A percentile compares a stretch with the other conserved stretches of the same genome.
phyloP scores from a whole-genome alignment of 2,888 invertebrate genomes.

The Leucania comma region DNA sequence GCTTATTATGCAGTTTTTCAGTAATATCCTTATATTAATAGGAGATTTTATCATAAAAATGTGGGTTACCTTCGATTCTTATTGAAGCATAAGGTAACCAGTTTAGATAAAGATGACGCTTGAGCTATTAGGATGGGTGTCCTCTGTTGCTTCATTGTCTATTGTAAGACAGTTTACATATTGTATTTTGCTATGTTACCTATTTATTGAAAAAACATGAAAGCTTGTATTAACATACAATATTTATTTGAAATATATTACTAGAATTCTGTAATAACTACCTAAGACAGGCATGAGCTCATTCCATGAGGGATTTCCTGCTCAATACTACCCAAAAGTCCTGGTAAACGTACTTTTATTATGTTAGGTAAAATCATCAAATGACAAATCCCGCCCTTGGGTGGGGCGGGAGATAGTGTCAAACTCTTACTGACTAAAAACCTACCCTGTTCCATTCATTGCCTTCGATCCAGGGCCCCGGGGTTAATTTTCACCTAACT shows the following conservation, averaged over 20 bases:
- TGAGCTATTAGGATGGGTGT: background rate
- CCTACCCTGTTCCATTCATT: no score
- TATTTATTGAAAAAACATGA: background rate
- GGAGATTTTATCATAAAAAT: background rate
- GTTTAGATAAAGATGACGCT: background rate
- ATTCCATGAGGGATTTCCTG: no score
- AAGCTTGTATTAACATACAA: background rate
- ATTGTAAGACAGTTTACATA: background rate
- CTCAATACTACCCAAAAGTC: background rate
- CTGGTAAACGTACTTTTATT: background rate
- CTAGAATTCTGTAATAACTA: background rate
- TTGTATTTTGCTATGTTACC: background rate
- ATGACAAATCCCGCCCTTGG: no score
- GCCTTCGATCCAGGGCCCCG: no score
- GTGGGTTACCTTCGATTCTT: background rate
- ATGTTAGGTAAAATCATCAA: no score
- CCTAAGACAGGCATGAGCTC: background rate
- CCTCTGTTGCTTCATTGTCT: background rate
- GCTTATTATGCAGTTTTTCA: constrained; percentile 25
- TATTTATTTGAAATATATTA: background rate
- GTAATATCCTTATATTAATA: background rate
- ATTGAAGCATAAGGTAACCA: no score
- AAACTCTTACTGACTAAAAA: no score
- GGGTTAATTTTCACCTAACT: no score
- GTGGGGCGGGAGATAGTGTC: no score